Base-by-base conservation (phyloP, 23 tunicate species). In the Ciona savignyi region DNA sequence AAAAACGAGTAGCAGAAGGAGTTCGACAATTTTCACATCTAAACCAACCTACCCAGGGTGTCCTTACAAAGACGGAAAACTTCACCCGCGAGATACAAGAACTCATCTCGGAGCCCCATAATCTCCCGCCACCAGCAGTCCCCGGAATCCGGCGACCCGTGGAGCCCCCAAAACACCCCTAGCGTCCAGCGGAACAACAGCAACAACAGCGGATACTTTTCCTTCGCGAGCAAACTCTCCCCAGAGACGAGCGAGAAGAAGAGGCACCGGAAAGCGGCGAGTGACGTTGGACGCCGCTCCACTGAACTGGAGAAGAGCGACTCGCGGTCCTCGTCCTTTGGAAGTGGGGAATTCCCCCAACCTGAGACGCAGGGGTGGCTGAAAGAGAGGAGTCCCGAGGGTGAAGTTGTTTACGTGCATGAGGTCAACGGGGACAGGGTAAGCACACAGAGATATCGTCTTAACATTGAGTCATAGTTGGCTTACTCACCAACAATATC, bases 391-490 rank as follows among this genome's bases (percentile, higher is more conserved):
- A 70, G 71, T 69, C 68, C 76, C 11, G 87, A 89, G 67, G 96
- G 96, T 1, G 87, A 83, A n/a, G 62, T 75, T 27, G 80, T 83
- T 22, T 70, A 66, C 34, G 62, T 89, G 62, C 68, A 86, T 25
- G 65, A 75, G 26, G 30, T 74, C n/a, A 89, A 49, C 34, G 96
- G 96, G 29, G 96, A 89, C 34, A 33, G 82, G 71, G 96, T 89
- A 62, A 79, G 96, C 28, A 65, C n/a, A n/a, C n/a, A n/a, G 23
- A 2, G n/a, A 30, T 28, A 9, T 69, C 25, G 4, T n/a, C n/a
- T n/a, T n/a, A n/a, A n/a, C n/a, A n/a, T n/a, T n/a, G n/a, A n/a
- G n/a, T n/a, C n/a, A n/a, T n/a, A n/a, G n/a, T n/a, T n/a, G n/a
- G n/a, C n/a, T n/a, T n/a, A n/a, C n/a, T n/a, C n/a, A n/a, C n/a